Conservation (phyloP, 2,888 invertebrate species). For the Phyto melanocephala region DNA sequence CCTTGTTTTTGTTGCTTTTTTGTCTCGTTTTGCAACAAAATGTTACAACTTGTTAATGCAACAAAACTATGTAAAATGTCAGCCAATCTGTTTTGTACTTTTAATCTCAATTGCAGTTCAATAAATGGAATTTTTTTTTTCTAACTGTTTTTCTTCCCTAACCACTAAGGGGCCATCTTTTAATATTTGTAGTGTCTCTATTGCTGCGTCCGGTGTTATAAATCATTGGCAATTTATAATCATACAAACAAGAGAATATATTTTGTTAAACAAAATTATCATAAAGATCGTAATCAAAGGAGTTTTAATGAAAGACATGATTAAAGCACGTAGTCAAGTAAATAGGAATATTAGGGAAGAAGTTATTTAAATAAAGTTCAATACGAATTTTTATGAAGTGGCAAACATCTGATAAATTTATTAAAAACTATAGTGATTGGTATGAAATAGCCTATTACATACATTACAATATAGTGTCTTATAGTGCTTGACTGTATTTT, state of each 20-base stretch:
- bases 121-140: constrained; percentile 20
- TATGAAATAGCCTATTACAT: no score
- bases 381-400: no score
- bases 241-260: neutral
- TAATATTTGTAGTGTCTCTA: neutral
- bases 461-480: no score
- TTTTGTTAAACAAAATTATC: neutral
- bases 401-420: no score
- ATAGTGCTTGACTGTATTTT: no score
- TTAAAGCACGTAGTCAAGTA: neutral
- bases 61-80: constrained; percentile 42
- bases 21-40: constrained; percentile 1
- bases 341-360: neutral
- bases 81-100: constrained; percentile 54
- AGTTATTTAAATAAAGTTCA: neutral
- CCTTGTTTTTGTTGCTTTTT: neutral
- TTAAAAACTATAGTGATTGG: no score
- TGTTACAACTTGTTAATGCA: constrained; percentile 32
- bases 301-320: neutral
- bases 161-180: constrained; percentile 5
- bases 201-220: neutral
- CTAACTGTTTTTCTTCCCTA: neutral
- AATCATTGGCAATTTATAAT: neutral
- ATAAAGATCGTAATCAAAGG: neutral
- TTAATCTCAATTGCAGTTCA: constrained; percentile 49